Base-by-base conservation (phyloP, 92 coral and sea anemone genomes). In the Galaxea fascicularis region DNA sequence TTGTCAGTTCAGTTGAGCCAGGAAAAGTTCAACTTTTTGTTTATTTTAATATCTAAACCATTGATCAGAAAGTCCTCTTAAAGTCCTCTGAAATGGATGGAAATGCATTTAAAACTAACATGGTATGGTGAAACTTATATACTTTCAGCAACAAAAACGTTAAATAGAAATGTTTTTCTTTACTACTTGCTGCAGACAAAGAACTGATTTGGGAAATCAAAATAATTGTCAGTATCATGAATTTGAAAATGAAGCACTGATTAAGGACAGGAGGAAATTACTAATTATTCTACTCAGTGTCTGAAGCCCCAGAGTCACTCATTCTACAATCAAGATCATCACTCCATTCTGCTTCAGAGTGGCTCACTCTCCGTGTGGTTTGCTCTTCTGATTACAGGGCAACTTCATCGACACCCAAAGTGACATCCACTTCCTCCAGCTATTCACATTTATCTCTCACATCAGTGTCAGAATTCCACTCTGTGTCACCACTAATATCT, bases 241-340 rank as follows among this genome's bases (percentile, higher is more conserved):
- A 67, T 66, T 67, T 67, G 46, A 65, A 65, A 65, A 39, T 63
- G 30, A n/a, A 63, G 31, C 24, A 26, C 68, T 63, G 31, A 12
- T 24, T 63, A 24, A 35, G 68, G 24, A 63, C 24, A 63, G 26
- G 31, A 11, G 26, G 26, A 63, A 63, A 63, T 35, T 63, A 35
- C 35, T 63, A n/a, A 24, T 35, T 26, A 63, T 7, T 27, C 39
- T 28, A 28, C 21, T 67, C 72, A 66, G 47, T 67, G 22, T 67
- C 39, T 30, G 47, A 30, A 15, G 74, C 39, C 39, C 53, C 52
- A 69, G 74, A 69, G 41, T 69, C 54, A 63, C 87, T 90, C 93
- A 85, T 85, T 90, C 93, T 76, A 39, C 87, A 78, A 54, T 84
- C 74, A 82, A 84, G 89, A 82, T 84, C 89, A 78, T 89, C 89